Conservation (phyloP, 2,113 vertebrate genomes). For the Pteropus alecto region DNA sequence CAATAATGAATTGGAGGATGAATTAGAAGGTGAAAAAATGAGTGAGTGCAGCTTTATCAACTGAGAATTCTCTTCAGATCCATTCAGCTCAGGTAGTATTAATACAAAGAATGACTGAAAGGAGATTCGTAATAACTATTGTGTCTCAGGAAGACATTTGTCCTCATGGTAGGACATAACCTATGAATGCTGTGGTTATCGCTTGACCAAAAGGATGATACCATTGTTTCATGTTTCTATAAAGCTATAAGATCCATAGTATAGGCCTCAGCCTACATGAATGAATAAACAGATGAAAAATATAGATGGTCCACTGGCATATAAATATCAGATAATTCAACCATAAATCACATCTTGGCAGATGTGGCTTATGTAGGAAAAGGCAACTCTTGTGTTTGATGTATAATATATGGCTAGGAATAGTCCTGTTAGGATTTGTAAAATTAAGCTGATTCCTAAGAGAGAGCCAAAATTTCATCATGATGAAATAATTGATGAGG, state of each 20-base stretch:
- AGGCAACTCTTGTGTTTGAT: neutral
- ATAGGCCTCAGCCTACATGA: neutral
- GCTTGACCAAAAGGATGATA: neutral
- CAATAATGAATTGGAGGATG: neutral
- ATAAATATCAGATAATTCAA: neutral
- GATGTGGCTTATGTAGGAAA: neutral
- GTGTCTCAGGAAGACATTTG: neutral
- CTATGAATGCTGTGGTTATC: neutral
- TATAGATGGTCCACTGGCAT: neutral
- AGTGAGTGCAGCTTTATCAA: neutral
- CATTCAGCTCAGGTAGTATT: neutral
- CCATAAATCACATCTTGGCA: neutral
- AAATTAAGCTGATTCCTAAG: neutral
- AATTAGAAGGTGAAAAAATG: neutral
- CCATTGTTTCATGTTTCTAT: neutral
- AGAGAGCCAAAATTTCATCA: neutral
- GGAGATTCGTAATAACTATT: neutral
- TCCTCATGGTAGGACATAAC: neutral
- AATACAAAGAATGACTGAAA: neutral
- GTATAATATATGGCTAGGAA: neutral
- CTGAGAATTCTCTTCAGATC: neutral
- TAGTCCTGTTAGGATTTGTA: neutral
- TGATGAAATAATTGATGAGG: neutral
- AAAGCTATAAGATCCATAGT: neutral
- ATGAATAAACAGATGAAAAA: neutral